Conservation (phyloP, 2,113 vertebrate genomes). For the Ellobius talpinus region DNA sequence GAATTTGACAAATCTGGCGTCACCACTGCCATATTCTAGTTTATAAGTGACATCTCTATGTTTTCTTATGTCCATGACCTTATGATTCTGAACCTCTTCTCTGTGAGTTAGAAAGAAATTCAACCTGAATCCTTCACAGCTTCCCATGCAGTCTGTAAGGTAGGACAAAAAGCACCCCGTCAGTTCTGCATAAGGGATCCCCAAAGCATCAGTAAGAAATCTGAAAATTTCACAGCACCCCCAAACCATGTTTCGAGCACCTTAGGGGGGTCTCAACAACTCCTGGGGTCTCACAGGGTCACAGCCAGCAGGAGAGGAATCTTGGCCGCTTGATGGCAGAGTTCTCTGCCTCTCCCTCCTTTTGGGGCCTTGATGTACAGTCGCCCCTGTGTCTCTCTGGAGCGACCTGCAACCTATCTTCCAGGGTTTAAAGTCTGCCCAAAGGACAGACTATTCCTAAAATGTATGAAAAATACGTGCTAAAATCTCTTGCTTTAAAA, state of each 20-base stretch:
- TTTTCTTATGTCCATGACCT: not conserved
- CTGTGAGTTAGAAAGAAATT: not conserved
- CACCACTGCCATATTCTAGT: not conserved
- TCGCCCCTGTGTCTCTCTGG: not conserved
- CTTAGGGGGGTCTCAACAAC: not conserved
- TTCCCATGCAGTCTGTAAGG: not conserved
- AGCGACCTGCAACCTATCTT: not conserved
- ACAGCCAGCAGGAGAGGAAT: not conserved
- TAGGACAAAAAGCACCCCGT: not conserved
- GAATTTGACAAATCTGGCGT: not conserved
- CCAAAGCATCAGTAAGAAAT: not conserved
- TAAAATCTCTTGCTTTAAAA: not conserved
- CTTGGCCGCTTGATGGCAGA: not conserved
- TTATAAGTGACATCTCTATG: not conserved
- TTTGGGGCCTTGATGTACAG: not conserved
- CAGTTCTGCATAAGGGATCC: not conserved
- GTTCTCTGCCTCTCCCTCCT: not conserved
- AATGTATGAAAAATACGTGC: not conserved
- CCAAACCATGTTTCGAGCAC: not conserved
- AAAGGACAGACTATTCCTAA: not conserved
- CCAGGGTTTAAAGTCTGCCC: not conserved
- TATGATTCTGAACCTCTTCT: not conserved
- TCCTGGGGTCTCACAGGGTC: not conserved
- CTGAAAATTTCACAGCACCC: not conserved
- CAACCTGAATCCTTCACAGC: not conserved